Evolutionary conservation across 1,140 invertebrate species (phyloP), one percentile per base, ranked within the genome.

Genomic region (Doryteuthis pealeii): DNA sequence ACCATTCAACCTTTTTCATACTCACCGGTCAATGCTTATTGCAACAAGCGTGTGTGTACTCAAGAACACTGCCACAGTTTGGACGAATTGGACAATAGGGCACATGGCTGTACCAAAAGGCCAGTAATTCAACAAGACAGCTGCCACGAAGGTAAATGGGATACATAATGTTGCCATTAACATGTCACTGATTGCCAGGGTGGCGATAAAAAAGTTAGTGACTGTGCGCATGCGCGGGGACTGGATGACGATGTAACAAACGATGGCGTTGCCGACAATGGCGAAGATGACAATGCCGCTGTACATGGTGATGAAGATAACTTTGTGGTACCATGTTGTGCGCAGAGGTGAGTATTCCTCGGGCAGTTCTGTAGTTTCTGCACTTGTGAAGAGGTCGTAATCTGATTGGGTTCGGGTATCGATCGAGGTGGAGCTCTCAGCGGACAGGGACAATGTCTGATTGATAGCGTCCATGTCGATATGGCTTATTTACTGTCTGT

Each of bases 171-270:
- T 90, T 22, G 94, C 94, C 86, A 98, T 98, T 79, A 94, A 94
- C 83, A 98, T 94, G 84, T 99, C 97, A 0, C 96, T 96, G 30
- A 98, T 92, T 0, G 97, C 96, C 77, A 99, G 87, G 83, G 97
- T 98, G 1, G 98, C 92, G 72, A 98, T 97, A 88, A 98, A 98
- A 83, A 96, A 97, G 88, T 98, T 98, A 72, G 96, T 98, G 1
- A 97, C 95, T 0, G 95, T 96, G 67, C 96, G 88, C 96, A 98
- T 97, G 73, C 94, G 89, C 71, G 94, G 91, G 86, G 88, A 87
- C 26, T 94, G 92, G 45, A 96, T 86, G 1, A 97, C 95, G 75
- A 97, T 96, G 76, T 84, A 86, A 79, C 97, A 95, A 62, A 98
- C 96, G 78, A 96, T 96, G 32, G 95, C 87, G 86, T 98, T 98